Percentiles rank a stretch among this genome's conserved stretches.
Evolutionary conservation across 1,140 invertebrate species (phyloP).

Genomic region (Grapholita molesta): DNA sequence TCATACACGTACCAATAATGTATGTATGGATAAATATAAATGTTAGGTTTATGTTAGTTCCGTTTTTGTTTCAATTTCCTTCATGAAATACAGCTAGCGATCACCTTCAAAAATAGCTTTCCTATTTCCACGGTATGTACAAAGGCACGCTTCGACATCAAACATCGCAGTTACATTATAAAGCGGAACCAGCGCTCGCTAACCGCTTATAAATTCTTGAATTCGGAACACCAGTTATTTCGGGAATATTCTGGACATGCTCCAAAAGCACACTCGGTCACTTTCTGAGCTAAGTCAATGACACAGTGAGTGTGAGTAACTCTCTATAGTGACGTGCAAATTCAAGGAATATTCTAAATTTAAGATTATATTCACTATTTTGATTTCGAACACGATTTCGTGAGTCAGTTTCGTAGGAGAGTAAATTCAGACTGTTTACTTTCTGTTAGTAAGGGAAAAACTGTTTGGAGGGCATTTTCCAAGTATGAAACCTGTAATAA

Average conservation of each 20-base stretch:
- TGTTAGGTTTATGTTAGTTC: neutral
- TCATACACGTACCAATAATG: too few relatives aligned
- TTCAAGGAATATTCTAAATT: constrained; percentile 43
- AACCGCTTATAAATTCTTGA: constrained; percentile 48
- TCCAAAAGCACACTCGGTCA: constrained; percentile 66
- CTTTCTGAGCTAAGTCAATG: constrained; percentile 66
- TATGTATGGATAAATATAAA: neutral
- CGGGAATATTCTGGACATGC: constrained; percentile 66
- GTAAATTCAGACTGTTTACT: neutral
- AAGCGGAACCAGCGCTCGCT: constrained; percentile 10
- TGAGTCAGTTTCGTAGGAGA: constrained; percentile 10
- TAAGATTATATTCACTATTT: constrained; percentile 20
- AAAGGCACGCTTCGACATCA: constrained; percentile 1
- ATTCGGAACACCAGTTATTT: constrained; percentile 64
- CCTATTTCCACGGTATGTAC: constrained; percentile 13
- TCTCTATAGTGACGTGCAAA: constrained; percentile 19
- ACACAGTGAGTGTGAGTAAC: constrained; percentile 44
- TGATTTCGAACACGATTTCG: constrained; percentile 10
- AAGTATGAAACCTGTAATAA: neutral
- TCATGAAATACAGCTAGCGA: neutral
- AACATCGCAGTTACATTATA: constrained; percentile 15
- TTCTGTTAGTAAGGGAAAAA: neutral
- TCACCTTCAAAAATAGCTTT: neutral
- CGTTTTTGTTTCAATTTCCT: neutral
- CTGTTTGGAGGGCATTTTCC: neutral